Percentiles rank a stretch among this genome's conserved stretches.
phyloP scores from a whole-genome alignment of 2,797 vertebrate genomes.

The Crenuchus spilurus region DNA sequence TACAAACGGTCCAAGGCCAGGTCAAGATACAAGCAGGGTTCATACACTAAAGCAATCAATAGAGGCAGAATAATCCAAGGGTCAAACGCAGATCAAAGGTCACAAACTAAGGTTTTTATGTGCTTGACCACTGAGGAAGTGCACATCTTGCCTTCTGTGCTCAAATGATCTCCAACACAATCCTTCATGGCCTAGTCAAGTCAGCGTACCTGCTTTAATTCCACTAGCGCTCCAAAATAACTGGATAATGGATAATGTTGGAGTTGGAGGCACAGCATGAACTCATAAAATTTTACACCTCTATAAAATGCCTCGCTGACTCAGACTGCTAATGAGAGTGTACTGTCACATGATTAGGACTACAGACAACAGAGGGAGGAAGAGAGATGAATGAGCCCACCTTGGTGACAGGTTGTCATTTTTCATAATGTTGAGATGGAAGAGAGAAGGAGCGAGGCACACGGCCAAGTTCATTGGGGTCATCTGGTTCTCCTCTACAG shows the following conservation, averaged over 20 bases:
- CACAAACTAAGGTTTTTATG: no score
- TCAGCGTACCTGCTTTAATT: neutral
- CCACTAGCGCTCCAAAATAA: conserved; percentile 11
- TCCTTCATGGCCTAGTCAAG: neutral
- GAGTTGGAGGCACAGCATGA: neutral
- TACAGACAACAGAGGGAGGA: neutral
- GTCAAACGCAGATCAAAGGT: no score
- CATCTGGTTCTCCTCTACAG: conserved; percentile 97
- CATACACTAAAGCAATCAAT: no score
- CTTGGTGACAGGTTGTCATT: conserved; percentile 91
- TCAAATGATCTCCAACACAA: neutral
- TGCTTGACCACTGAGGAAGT: neutral
- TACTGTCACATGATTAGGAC: neutral
- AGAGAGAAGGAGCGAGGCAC: conserved; percentile 95
- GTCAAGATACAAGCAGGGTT: no score
- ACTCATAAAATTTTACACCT: conserved; percentile 8
- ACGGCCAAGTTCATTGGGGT: conserved; percentile 97
- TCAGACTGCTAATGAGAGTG: neutral
- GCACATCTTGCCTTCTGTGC: neutral
- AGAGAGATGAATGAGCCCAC: conserved; percentile 65
- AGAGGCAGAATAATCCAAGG: no score
- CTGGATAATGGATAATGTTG: conserved; percentile 35
- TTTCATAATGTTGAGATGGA: conserved; percentile 95
- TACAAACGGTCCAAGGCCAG: no score
- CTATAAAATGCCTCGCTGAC: neutral